Evolutionary conservation across 2,797 vertebrate species (phyloP).

Genomic region (Lithobates sylvaticus): DNA sequence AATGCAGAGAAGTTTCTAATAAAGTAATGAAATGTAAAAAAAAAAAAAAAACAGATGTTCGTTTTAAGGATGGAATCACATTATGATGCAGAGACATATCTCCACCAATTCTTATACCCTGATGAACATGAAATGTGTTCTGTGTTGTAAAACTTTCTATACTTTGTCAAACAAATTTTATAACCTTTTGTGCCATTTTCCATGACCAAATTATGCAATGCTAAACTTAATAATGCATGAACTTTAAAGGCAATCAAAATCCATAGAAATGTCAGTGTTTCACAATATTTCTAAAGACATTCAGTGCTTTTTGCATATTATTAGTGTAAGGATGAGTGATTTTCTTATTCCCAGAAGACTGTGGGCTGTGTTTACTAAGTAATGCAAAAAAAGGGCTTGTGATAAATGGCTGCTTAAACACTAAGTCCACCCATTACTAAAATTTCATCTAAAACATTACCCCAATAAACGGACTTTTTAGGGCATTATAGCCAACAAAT

Average conservation of each 20-base stretch:
- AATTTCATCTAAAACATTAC: too few species aligned
- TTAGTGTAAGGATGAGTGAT: slow-evolving; percentile 38
- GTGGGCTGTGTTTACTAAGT: slow-evolving; percentile 24
- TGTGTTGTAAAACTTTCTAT: slow-evolving; percentile 48
- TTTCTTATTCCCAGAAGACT: slow-evolving; percentile 36
- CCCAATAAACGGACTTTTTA: too few species aligned
- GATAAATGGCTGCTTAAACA: not conserved
- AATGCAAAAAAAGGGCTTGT: not conserved
- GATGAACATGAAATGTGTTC: slow-evolving; percentile 53
- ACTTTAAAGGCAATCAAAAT: slow-evolving; percentile 62
- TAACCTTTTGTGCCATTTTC: slow-evolving; percentile 59
- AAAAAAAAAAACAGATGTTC: slow-evolving; percentile 56
- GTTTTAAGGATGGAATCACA: slow-evolving; percentile 64
- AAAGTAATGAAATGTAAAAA: slow-evolving; percentile 47
- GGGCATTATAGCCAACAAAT: too few species aligned
- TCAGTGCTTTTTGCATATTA: slow-evolving; percentile 44
- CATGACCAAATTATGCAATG: slow-evolving; percentile 52
- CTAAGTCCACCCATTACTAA: too few species aligned
- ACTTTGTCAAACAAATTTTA: slow-evolving; percentile 57
- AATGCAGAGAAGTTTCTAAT: slow-evolving; percentile 47
- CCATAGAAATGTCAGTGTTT: slow-evolving; percentile 53
- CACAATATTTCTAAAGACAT: slow-evolving; percentile 43
- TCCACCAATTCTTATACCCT: slow-evolving; percentile 45
- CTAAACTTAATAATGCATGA: slow-evolving; percentile 60
- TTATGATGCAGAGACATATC: slow-evolving; percentile 55